Percentiles rank a stretch among this genome's conserved stretches.
These are phyloP conservation scores for Girardinichthys multiradiatus DNA, from an alignment of 2,113 vertebrate species.

Conservation along the genomic window DNA sequence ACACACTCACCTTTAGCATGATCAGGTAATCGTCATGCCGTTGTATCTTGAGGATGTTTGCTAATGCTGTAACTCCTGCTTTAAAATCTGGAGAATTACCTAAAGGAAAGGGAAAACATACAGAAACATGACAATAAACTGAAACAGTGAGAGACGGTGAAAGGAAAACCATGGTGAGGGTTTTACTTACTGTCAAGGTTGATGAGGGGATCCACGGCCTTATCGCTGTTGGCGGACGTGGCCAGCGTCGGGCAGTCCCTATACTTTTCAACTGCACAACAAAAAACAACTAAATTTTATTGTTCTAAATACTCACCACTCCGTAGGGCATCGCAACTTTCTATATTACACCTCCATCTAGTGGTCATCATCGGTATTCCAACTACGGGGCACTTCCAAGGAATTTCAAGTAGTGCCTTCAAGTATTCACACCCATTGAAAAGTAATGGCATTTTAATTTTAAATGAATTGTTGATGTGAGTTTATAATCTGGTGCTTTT, in stretches of 20 bases:
- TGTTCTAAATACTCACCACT: neutral
- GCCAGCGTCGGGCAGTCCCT: conserved; percentile 86
- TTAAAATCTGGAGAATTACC: conserved; percentile 96
- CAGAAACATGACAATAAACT: neutral
- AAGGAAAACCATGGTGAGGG: neutral
- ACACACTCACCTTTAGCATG: conserved; percentile 90
- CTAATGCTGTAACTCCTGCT: conserved; percentile 92
- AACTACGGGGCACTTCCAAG: neutral
- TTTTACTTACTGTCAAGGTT: conserved; percentile 90
- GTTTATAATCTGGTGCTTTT: no score
- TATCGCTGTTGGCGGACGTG: conserved; percentile 79
- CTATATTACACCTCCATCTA: conserved; percentile 53
- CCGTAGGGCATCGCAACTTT: no score
- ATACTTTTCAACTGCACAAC: conserved; percentile 89
- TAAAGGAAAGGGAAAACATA: conserved; percentile 41
- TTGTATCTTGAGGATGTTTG: conserved; percentile 95
- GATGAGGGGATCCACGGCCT: conserved; percentile 87
- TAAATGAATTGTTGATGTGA: neutral
- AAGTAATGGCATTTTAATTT: neutral
- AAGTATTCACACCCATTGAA: neutral
- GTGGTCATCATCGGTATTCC: conserved; percentile 21
- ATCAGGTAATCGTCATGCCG: conserved; percentile 96
- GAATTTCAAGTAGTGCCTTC: neutral
- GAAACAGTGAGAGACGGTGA: neutral
- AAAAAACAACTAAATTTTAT: neutral